These are phyloP conservation scores for Temnopleurus reevesii DNA, from an alignment of 53 echinoderm and acorn worm species.

Conservation along the genomic window DNA sequence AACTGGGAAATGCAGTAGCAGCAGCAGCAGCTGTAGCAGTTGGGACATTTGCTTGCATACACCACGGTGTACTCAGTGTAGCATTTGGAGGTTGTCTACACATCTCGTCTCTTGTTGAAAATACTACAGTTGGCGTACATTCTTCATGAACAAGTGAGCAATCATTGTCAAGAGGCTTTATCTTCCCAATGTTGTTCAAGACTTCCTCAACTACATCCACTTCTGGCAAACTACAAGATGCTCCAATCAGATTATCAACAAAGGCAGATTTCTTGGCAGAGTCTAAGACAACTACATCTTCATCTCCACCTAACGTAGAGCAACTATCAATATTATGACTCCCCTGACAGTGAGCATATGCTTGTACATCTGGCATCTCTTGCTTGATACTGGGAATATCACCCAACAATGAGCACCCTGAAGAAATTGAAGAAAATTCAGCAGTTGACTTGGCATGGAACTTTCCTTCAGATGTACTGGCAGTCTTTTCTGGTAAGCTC, in stretches of 20 bases:
- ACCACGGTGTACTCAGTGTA: background rate
- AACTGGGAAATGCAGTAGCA: background rate
- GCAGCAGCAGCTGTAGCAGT: background rate
- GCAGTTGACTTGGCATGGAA: background rate
- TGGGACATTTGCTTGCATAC: no score
- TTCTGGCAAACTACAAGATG: background rate
- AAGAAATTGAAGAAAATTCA: background rate
- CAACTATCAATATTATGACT: background rate
- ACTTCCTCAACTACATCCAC: conserved; percentile 11
- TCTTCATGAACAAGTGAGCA: background rate
- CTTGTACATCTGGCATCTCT: background rate
- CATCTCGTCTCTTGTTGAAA: background rate
- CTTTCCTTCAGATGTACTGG: background rate
- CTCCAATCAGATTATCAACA: background rate
- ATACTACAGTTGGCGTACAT: background rate
- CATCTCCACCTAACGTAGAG: background rate
- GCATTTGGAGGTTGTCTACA: background rate
- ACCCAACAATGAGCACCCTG: background rate
- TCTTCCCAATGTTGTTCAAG: background rate
- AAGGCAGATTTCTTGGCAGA: background rate
- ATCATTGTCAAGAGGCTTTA: background rate
- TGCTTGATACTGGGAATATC: background rate
- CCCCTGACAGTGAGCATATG: background rate
- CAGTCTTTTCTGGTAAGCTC: no score
- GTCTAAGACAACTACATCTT: background rate